Evolutionary conservation across 2,113 vertebrate genomes (phyloP).

Genomic region (Burhinus oedicnemus): DNA sequence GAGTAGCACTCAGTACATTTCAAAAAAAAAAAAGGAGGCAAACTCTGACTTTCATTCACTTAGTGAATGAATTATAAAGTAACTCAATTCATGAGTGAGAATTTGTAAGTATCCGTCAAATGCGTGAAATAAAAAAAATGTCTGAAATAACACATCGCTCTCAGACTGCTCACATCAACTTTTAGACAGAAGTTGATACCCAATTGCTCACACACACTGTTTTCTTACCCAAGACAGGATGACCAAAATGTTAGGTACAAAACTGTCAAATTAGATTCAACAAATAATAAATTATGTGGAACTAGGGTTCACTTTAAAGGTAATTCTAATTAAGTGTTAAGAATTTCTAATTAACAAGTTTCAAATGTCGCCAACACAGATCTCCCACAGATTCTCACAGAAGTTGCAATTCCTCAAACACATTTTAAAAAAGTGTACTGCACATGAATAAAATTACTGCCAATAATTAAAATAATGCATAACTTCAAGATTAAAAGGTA

Average conservation of each 20-base stretch:
- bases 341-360: neutral
- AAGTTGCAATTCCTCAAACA: neutral
- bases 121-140: accelerated
- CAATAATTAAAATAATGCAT: neutral
- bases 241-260: neutral
- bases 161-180: neutral
- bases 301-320: neutral
- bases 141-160: neutral
- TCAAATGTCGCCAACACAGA: accelerated
- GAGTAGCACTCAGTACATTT: neutral
- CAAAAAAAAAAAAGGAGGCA: neutral
- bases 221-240: neutral
- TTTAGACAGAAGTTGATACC: neutral
- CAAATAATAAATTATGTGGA: neutral
- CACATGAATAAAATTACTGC: neutral
- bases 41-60: neutral
- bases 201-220: neutral
- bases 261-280: neutral
- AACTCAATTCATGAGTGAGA: neutral
- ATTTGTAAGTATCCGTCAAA: neutral
- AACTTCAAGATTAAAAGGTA: neutral
- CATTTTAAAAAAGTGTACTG: accelerated
- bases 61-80: neutral
- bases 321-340: constrained; percentile 9
- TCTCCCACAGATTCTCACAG: neutral